These are phyloP conservation scores for Brachyhypopomus gauderio DNA, from an alignment of 2,113 vertebrate species.

Conservation along the genomic window DNA sequence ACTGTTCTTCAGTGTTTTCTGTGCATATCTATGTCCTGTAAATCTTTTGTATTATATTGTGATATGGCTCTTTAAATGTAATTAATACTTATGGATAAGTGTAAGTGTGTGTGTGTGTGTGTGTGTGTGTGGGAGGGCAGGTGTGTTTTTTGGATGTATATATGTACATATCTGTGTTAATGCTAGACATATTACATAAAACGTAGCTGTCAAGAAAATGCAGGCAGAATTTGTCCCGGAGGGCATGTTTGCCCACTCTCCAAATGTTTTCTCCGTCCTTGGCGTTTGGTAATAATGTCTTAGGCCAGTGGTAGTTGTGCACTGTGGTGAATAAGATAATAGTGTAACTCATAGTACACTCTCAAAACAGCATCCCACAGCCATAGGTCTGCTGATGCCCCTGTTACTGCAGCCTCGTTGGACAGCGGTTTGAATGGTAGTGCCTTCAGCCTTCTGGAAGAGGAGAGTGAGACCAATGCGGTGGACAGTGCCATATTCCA, in stretches of 20 bases:
- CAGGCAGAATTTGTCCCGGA: neutral
- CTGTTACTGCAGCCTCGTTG: conserved; percentile 88
- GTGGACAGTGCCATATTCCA: conserved; percentile 92
- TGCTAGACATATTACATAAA: neutral
- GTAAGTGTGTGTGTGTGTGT: neutral
- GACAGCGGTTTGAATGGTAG: conserved; percentile 91
- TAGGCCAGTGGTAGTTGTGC: conserved; percentile 14
- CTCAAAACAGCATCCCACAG: conserved; percentile 83
- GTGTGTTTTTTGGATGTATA: neutral
- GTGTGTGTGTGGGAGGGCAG: neutral
- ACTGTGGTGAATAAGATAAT: neutral
- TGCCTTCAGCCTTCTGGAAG: conserved; percentile 90
- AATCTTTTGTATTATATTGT: conserved; percentile 24
- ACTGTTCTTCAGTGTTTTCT: conserved; percentile 42
- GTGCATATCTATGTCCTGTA: conserved; percentile 42
- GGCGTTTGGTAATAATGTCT: neutral
- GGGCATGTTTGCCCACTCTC: conserved; percentile 2
- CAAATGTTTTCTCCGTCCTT: neutral
- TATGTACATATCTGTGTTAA: neutral
- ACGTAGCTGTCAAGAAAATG: conserved; percentile 3
- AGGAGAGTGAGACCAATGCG: conserved; percentile 82
- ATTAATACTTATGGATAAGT: neutral
- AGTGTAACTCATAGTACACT: conserved; percentile 57
- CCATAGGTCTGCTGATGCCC: conserved; percentile 85
- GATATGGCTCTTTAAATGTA: conserved; percentile 27